Evolutionary conservation across 2,888 invertebrate genomes (phyloP).

Genomic region (Macrophya annulata): DNA sequence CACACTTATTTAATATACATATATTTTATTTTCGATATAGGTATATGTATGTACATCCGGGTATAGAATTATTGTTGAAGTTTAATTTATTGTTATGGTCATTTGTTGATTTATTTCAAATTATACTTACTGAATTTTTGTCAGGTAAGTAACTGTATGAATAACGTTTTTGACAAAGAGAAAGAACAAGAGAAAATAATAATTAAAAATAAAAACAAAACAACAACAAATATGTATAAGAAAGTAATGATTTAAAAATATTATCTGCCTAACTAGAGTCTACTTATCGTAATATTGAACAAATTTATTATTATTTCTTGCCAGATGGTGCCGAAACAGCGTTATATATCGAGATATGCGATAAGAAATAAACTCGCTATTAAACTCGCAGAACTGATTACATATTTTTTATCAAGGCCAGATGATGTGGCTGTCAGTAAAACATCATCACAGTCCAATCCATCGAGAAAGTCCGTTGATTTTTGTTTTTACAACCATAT

Average conservation of each 20-base stretch:
- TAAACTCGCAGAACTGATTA: conserved; percentile 64
- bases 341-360: conserved; percentile 36
- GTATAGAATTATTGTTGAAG: neutral
- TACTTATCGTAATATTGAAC: neutral
- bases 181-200: neutral
- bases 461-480: conserved; percentile 42
- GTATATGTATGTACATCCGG: neutral
- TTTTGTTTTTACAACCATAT: conserved; percentile 1
- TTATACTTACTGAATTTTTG: neutral
- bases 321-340: conserved; percentile 52
- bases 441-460: conserved; percentile 47
- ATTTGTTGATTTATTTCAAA: neutral
- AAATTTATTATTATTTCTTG: conserved; percentile 6
- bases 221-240: neutral
- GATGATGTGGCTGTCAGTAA: conserved; percentile 69
- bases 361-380: conserved; percentile 63
- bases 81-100: neutral
- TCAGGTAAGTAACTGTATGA: neutral
- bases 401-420: conserved; percentile 69
- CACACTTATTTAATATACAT: neutral
- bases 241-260: neutral
- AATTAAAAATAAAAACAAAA: neutral
- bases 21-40: neutral
- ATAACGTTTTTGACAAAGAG: neutral
- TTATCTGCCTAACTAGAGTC: neutral